Evolutionary conservation across 2,888 invertebrate genomes (phyloP).

Genomic region (Drosophila antonietae): DNA sequence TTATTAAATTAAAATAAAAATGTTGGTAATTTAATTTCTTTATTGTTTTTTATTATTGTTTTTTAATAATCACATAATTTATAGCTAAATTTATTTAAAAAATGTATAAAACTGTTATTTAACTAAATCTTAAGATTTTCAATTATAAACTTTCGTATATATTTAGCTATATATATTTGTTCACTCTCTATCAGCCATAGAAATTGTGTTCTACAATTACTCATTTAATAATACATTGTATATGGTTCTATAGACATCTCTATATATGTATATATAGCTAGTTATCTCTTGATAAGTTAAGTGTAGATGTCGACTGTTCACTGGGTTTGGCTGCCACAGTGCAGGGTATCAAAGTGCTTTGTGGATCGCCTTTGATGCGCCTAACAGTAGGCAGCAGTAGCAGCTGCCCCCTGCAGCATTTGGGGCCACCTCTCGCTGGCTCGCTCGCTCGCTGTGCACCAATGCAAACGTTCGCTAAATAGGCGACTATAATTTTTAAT

Average conservation of each 20-base stretch:
- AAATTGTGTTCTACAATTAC: background rate
- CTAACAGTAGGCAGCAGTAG: conserved; percentile 59
- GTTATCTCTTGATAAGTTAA: background rate
- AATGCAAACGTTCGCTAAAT: conserved; percentile 43
- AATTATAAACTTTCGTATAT: too few species aligned
- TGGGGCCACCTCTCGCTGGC: background rate
- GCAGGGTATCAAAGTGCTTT: conserved; percentile 49
- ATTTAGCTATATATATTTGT: too few species aligned
- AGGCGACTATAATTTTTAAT: conserved; percentile 68
- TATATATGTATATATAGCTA: background rate
- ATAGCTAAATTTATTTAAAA: too few species aligned
- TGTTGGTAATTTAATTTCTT: too few species aligned
- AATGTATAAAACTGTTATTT: too few species aligned
- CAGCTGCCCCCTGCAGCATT: conserved; percentile 7
- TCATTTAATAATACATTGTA: background rate
- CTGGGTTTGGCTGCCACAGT: background rate
- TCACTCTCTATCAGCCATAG: background rate
- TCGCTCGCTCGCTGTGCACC: background rate
- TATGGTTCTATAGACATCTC: background rate
- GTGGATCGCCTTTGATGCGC: conserved; percentile 66
- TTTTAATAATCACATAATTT: too few species aligned
- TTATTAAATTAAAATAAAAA: too few species aligned
- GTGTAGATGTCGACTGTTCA: background rate
- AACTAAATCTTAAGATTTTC: too few species aligned
- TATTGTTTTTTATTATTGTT: too few species aligned